These are phyloP conservation scores for Rhingia campestris DNA, from an alignment of 2,888 invertebrate genomes.

Conservation along the genomic window DNA sequence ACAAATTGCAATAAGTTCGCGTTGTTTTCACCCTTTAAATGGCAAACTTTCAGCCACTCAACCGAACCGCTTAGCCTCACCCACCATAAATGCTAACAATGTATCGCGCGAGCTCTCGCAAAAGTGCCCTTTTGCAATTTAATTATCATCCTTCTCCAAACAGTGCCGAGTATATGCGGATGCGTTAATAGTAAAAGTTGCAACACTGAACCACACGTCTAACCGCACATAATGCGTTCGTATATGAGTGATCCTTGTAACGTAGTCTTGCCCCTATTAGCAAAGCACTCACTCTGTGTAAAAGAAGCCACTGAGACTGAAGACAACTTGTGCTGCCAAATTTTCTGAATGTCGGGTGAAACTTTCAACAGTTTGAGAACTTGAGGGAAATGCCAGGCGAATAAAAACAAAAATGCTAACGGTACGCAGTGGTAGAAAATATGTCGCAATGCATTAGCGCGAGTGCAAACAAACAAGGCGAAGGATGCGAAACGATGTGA, in stretches of 20 bases:
- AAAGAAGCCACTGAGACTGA: background rate
- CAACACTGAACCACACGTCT: background rate
- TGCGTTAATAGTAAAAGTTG: conserved; percentile 55
- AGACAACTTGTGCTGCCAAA: conserved; percentile 41
- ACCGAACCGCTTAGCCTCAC: conserved; percentile 12
- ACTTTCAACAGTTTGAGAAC: conserved; percentile 41
- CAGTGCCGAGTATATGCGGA: conserved; percentile 2
- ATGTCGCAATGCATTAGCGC: conserved; percentile 13
- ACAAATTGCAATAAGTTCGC: conserved; percentile 54
- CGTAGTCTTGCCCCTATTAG: conserved; percentile 38
- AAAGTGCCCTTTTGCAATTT: conserved; percentile 65
- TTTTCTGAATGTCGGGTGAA: conserved; percentile 38
- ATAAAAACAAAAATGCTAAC: background rate
- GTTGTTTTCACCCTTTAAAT: conserved; percentile 31
- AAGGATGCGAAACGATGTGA: conserved; percentile 39
- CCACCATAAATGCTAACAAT: conserved; percentile 38
- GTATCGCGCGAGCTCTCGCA: conserved; percentile 27
- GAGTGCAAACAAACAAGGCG: conserved; percentile 29
- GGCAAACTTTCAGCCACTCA: conserved; percentile 49
- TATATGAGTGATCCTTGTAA: conserved; percentile 44
- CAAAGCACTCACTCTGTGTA: conserved; percentile 14
- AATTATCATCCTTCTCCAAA: conserved; percentile 43
- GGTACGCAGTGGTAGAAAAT: conserved; percentile 8
- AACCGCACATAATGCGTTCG: background rate
- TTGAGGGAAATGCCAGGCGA: background rate